phyloP scores from a whole-genome alignment of 1,140 invertebrate genomes.

The Aethina tumida region DNA sequence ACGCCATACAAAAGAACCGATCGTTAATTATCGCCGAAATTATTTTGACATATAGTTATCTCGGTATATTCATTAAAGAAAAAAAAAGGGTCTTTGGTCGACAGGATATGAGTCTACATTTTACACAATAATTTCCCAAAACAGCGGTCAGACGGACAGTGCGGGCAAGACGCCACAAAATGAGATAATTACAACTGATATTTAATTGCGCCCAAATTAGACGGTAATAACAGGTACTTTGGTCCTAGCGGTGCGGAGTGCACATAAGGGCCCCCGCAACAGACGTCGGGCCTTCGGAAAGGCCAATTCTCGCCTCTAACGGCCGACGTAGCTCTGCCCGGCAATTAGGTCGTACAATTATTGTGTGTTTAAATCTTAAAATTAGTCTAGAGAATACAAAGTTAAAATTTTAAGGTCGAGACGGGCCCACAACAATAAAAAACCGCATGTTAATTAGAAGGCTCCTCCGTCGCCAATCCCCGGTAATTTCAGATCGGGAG shows the following conservation, averaged over 20 bases:
- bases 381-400: slow-evolving; percentile 23
- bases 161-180: slow-evolving; percentile 30
- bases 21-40: too few species aligned
- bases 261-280: slow-evolving; percentile 13
- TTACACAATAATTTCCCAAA: slow-evolving; percentile 18
- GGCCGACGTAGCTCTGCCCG: slow-evolving; percentile 3
- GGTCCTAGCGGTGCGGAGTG: slow-evolving; percentile 15
- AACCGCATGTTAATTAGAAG: slow-evolving; percentile 15
- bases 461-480: slow-evolving; percentile 12
- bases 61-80: too few species aligned
- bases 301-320: slow-evolving; percentile 17
- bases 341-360: slow-evolving; percentile 28
- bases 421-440: not conserved
- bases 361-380: slow-evolving; percentile 27
- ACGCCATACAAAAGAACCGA: too few species aligned
- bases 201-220: slow-evolving; percentile 34
- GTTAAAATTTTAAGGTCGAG: slow-evolving; percentile 18
- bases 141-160: slow-evolving; percentile 16
- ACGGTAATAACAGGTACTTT: slow-evolving; percentile 30
- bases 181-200: slow-evolving; percentile 32
- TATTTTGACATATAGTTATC: too few species aligned
- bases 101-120: too few species aligned
- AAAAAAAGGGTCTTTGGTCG: too few species aligned
- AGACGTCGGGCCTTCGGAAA: not conserved
- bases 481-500: too few species aligned